Conservation (phyloP, 2,797 vertebrate species). For the Pseudomugil tenellus region DNA sequence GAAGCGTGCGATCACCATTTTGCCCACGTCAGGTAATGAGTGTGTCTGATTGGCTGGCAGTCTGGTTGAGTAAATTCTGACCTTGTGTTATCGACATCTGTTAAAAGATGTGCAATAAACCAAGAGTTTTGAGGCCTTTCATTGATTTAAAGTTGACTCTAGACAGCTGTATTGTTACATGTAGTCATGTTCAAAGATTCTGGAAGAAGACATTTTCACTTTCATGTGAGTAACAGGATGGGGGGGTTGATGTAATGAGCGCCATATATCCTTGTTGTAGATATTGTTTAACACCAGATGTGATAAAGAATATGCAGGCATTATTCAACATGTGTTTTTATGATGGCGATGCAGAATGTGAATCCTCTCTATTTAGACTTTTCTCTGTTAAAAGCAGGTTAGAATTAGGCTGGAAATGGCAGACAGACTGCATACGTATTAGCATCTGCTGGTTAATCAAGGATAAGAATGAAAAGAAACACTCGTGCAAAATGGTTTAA, state of each 20-base stretch:
- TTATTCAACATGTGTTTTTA: neutral
- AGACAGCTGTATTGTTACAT: neutral
- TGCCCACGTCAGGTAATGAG: constrained; percentile 49
- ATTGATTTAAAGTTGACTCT: neutral
- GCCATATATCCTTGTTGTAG: fast-evolving
- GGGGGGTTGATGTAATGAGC: neutral
- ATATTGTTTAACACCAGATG: constrained; percentile 2
- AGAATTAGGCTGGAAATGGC: neutral
- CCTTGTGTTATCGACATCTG: constrained; percentile 19
- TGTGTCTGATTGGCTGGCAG: constrained; percentile 44
- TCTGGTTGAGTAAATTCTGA: constrained; percentile 41
- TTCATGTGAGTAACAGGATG: neutral
- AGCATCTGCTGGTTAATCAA: neutral
- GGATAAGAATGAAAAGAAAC: neutral
- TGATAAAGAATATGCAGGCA: neutral
- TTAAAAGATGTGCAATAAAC: constrained; percentile 11
- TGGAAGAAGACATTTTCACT: neutral
- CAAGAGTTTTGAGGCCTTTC: neutral
- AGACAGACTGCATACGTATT: neutral
- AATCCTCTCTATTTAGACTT: neutral
- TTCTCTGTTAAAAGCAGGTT: neutral
- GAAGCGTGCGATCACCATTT: constrained; percentile 21
- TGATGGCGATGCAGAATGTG: neutral
- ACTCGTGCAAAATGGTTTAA: neutral
- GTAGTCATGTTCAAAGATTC: neutral